These are phyloP conservation scores for Polymixis flavicincta DNA, from an alignment of 2,888 invertebrate species.

Conservation along the genomic window DNA sequence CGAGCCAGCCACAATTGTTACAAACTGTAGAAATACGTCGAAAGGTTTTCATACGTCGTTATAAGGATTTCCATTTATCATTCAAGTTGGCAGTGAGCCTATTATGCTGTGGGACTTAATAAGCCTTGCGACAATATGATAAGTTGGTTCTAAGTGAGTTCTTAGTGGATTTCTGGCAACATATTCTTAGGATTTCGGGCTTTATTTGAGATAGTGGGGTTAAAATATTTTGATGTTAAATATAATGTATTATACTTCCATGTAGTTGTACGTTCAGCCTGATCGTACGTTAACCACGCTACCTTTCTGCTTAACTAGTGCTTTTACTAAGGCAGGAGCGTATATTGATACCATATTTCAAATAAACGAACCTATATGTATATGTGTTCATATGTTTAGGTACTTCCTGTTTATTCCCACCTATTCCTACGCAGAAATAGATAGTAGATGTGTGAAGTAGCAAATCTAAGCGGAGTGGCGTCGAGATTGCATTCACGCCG, in stretches of 20 bases:
- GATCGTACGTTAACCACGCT: background rate
- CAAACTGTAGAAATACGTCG: conserved; percentile 52
- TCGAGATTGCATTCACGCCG: conserved; percentile 76
- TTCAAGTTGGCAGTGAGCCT: conserved; percentile 58
- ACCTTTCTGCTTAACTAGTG: background rate
- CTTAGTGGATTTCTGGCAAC: conserved; percentile 21
- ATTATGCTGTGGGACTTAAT: conserved; percentile 50
- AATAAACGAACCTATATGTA: background rate
- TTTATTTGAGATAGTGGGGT: conserved; percentile 3
- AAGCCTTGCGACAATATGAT: conserved; percentile 45
- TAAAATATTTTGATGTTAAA: conserved; percentile 11
- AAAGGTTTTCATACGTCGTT: conserved; percentile 58
- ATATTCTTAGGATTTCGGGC: conserved; percentile 14
- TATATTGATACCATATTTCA: background rate
- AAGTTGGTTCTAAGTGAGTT: conserved; percentile 44
- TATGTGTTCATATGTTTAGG: background rate
- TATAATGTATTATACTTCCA: background rate
- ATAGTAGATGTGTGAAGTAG: conserved; percentile 48
- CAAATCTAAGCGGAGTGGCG: conserved; percentile 66
- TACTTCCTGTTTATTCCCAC: conserved; percentile 10
- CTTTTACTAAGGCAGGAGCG: background rate
- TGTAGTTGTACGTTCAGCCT: background rate
- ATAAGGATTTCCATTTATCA: conserved; percentile 62
- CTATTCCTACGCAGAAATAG: conserved; percentile 27
- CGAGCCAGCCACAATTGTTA: conserved; percentile 49